Evolutionary conservation across 2,888 invertebrate genomes (phyloP).

Genomic region (Lycocerus yunnanus): DNA sequence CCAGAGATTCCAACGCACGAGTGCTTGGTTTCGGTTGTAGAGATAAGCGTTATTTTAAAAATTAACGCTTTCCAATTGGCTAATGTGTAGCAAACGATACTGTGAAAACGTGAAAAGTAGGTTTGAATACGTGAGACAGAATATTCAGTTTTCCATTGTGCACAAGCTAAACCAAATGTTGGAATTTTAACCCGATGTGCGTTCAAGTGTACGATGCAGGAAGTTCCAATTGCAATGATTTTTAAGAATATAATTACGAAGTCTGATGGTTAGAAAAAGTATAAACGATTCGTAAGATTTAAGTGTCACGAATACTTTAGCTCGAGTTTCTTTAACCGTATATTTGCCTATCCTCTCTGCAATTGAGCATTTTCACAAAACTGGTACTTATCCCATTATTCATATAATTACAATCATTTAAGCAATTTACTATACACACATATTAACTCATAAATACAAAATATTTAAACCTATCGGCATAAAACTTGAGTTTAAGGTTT

Average conservation of each 20-base stretch:
- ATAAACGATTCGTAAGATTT: background rate
- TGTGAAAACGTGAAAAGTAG: background rate
- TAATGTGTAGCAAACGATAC: background rate
- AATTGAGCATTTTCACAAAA: background rate
- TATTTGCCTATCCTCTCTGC: background rate
- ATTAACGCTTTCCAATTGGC: background rate
- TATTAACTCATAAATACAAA: background rate
- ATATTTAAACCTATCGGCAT: background rate
- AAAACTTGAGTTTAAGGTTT: background rate
- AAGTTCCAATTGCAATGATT: background rate
- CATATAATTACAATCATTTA: background rate
- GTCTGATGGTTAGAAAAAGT: background rate
- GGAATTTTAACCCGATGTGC: background rate
- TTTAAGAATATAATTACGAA: background rate
- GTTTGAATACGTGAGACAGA: background rate
- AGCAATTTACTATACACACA: background rate
- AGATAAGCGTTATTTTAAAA: background rate
- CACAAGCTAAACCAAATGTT: background rate
- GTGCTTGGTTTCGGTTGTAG: background rate
- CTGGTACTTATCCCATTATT: background rate
- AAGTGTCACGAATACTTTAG: background rate
- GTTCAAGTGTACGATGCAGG: background rate
- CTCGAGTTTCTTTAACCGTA: background rate
- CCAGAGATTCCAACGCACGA: background rate
- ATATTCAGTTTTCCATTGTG: background rate